phyloP scores from a whole-genome alignment of 2,113 vertebrate species.

The Pongo pygmaeus region DNA sequence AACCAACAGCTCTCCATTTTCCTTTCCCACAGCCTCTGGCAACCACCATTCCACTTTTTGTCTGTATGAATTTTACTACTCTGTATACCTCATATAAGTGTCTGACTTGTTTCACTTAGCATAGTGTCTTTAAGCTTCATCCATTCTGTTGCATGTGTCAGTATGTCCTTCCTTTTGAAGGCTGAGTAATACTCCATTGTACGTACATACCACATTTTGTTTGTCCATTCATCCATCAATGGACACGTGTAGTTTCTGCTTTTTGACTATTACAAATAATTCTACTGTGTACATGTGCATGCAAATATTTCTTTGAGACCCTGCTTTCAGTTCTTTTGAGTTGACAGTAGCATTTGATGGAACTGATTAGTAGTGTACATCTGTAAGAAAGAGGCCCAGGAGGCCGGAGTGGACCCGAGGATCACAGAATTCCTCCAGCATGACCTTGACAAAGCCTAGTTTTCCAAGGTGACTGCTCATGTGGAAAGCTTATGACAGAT shows the following conservation, averaged over 20 bases:
- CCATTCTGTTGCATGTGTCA: background rate
- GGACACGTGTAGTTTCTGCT: background rate
- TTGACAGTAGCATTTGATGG: background rate
- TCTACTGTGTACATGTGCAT: background rate
- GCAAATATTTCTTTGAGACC: background rate
- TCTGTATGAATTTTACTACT: background rate
- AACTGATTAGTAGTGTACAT: background rate
- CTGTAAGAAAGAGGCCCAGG: background rate
- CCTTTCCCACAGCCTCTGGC: background rate
- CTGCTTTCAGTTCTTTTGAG: background rate
- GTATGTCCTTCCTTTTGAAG: slow-evolving; percentile 10
- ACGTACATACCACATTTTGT: background rate
- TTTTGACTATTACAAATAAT: background rate
- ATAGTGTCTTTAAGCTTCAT: background rate
- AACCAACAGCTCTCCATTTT: background rate
- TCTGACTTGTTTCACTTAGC: background rate
- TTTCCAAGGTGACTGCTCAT: background rate
- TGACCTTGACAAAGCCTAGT: background rate
- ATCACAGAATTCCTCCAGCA: background rate
- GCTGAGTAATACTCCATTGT: background rate
- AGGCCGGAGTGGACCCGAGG: background rate
- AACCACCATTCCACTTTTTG: background rate
- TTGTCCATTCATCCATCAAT: background rate
- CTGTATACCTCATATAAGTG: background rate
- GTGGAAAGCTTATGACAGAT: background rate